These are phyloP conservation scores for Upupa epops DNA, from an alignment of 2,113 vertebrate genomes.

Conservation along the genomic window DNA sequence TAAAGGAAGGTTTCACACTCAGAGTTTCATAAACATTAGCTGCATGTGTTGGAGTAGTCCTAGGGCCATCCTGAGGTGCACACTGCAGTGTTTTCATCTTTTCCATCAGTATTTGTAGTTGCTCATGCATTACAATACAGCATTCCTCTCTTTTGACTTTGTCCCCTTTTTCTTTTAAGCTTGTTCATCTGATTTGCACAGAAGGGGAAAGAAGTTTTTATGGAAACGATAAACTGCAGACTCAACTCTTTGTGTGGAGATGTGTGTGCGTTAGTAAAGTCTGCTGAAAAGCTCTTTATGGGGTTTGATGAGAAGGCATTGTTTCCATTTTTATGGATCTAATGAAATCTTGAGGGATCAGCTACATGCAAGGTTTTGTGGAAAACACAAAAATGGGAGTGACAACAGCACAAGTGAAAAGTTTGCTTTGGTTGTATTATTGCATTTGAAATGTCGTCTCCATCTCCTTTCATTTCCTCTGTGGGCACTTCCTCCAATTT, in stretches of 20 bases:
- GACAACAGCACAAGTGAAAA: not conserved
- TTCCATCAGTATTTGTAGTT: slow-evolving; percentile 60
- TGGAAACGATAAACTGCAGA: slow-evolving; percentile 24
- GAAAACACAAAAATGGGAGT: not conserved
- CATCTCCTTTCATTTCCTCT: slow-evolving; percentile 23
- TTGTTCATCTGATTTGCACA: slow-evolving; percentile 31
- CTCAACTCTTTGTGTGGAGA: not conserved
- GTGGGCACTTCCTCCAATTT: not conserved
- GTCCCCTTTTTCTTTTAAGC: slow-evolving; percentile 10
- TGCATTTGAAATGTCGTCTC: not conserved
- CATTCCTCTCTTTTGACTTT: slow-evolving; percentile 55
- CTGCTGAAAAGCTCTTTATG: not conserved
- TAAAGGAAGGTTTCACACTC: not conserved
- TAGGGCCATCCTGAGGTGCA: not conserved
- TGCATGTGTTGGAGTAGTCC: not conserved
- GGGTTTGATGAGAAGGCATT: not conserved
- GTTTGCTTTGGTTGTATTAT: not conserved
- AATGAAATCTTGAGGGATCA: not conserved
- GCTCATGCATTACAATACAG: slow-evolving; percentile 31
- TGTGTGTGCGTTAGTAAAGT: not conserved
- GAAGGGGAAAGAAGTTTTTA: not conserved
- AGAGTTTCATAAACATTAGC: slow-evolving; percentile 44
- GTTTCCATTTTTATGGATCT: not conserved
- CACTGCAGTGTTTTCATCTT: slow-evolving; percentile 33
- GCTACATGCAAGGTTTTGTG: not conserved